Percentiles rank a stretch among this genome's conserved stretches.
phyloP scores from a whole-genome alignment of 2,797 vertebrate genomes.

The Columba guinea region DNA sequence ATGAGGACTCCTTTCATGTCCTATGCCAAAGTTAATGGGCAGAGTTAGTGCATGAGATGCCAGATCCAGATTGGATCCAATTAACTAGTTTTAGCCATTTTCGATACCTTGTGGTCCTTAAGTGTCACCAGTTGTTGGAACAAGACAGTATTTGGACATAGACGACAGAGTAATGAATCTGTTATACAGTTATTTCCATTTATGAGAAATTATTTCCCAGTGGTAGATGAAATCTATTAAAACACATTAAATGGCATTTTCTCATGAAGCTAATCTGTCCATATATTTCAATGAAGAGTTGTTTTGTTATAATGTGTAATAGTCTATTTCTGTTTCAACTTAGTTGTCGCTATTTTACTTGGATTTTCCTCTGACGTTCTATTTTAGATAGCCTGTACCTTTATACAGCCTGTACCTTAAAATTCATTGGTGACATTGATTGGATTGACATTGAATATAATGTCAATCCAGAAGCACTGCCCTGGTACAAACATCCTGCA shows the following conservation, averaged over 20 bases:
- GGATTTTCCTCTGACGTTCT: background rate
- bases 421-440: background rate
- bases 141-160: background rate
- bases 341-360: background rate
- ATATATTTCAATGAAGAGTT: rapidly evolving
- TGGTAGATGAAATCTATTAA: background rate
- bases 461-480: background rate
- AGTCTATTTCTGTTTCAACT: background rate
- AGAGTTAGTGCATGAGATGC: background rate
- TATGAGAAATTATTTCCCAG: background rate
- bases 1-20: background rate
- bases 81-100: background rate
- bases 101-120: background rate
- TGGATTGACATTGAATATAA: background rate
- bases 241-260: background rate
- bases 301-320: background rate
- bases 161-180: background rate
- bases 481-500: background rate
- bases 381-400: background rate
- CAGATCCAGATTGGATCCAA: background rate
- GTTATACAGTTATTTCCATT: background rate
- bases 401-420: background rate
- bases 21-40: background rate
- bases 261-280: background rate
- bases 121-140: background rate